Evolutionary conservation across 2,113 vertebrate genomes (phyloP).

Genomic region (Heterotilapia buettikoferi): DNA sequence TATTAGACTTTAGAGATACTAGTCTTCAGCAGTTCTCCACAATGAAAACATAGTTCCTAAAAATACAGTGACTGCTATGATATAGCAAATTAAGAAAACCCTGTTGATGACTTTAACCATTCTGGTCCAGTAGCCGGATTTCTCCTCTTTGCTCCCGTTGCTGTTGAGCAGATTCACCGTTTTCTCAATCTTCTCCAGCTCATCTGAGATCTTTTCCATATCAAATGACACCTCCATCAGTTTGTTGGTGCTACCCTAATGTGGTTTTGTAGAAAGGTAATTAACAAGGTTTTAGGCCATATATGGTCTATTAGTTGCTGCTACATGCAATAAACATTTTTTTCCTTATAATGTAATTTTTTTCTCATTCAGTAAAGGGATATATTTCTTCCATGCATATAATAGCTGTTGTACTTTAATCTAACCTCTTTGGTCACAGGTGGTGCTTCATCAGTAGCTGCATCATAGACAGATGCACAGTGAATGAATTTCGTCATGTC

Average conservation of each 20-base stretch:
- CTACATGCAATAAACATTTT: not conserved
- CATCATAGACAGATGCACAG: not conserved
- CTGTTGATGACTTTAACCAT: not conserved
- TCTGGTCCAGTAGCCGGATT: not conserved
- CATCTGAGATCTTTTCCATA: not conserved
- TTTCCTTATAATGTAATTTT: not conserved
- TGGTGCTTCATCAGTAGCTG: not conserved
- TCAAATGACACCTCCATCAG: not conserved
- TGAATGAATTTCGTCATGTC: not conserved
- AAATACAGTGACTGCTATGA: not conserved
- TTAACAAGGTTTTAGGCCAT: not conserved
- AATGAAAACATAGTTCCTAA: not conserved
- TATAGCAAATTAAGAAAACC: constrained; percentile 4
- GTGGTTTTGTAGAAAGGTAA: not conserved
- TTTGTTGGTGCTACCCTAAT: not conserved
- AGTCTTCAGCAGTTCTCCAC: not conserved
- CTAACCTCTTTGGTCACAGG: not conserved
- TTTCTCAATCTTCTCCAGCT: not conserved
- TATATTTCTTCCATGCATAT: not conserved
- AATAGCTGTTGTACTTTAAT: not conserved
- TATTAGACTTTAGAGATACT: not conserved
- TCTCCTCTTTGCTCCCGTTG: not conserved
- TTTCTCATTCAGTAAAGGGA: not conserved
- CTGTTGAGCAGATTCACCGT: not conserved
- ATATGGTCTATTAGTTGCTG: not conserved